phyloP scores from a whole-genome alignment of 1,140 invertebrate genomes.

The Ditylenchus dipsaci region DNA sequence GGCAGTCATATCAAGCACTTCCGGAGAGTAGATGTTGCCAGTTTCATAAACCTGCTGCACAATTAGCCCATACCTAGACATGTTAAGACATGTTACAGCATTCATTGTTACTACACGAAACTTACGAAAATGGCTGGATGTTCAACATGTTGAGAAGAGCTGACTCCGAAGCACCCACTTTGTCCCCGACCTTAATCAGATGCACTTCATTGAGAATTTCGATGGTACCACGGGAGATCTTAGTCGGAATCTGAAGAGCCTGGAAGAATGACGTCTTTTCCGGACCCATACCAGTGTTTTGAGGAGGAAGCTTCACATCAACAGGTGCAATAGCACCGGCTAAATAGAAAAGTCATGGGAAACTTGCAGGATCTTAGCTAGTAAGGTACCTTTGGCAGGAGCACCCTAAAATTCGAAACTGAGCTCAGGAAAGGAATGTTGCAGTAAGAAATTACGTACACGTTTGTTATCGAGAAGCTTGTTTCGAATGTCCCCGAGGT shows the following conservation, averaged over 20 bases:
- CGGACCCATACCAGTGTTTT: constrained; percentile 94
- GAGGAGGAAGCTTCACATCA: constrained; percentile 91
- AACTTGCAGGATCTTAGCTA: no score
- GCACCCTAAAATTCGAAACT: constrained; percentile 11
- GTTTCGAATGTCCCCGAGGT: constrained; percentile 86
- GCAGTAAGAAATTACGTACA: constrained; percentile 15
- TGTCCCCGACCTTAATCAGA: constrained; percentile 86
- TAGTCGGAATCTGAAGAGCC: constrained; percentile 96
- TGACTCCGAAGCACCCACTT: constrained; percentile 94
- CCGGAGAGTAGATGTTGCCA: constrained; percentile 91
- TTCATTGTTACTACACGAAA: constrained; percentile 76
- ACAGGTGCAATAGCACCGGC: constrained; percentile 91
- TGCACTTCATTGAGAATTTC: constrained; percentile 99
- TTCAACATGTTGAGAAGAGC: constrained; percentile 99
- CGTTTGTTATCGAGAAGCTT: constrained; percentile 81
- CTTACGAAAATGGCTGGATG: constrained; percentile 96
- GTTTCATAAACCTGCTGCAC: constrained; percentile 86
- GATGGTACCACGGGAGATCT: constrained; percentile 99
- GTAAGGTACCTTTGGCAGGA: constrained; percentile 14
- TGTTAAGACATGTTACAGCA: no score
- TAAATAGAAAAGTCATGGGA: no score
- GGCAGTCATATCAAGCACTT: constrained; percentile 93
- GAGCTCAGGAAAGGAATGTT: no score
- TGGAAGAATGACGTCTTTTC: constrained; percentile 99
- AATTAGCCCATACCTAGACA: constrained; percentile 75